Base-by-base conservation (phyloP, 2,113 vertebrate genomes). In the Halichoerus grypus region DNA sequence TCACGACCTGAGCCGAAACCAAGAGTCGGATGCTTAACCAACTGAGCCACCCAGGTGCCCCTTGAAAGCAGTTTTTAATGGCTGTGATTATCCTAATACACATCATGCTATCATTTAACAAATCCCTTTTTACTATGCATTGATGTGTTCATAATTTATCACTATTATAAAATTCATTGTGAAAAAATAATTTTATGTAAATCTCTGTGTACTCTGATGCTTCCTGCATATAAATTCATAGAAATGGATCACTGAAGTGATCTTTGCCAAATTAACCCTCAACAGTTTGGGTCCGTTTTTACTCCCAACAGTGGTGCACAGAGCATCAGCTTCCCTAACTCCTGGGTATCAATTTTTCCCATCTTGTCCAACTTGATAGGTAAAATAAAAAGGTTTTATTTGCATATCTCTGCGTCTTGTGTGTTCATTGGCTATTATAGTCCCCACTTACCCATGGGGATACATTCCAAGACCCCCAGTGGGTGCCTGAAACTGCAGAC, bases 31-130 rank as follows among this genome's bases (percentile, higher is more conserved):
- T 4, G 4, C 67, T 69, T 69, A 69, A 69, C 33, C 3, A 18
- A 69, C 7, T 21, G 18, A 69, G 33, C 67, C 67, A 69, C n/a
- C 67, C 67, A 69, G 33, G 67, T 8, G 4, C 67, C 67, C 33
- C 67, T 86, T 82, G 77, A 97, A 95, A 88, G 85, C 77, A 59
- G 51, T 69, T 93, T 81, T 88, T 93, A 98, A 95, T 74, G 65
- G 77, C n/a, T 94, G 55, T 18, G 69, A 83, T 90, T 96, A 90
- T 71, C 74, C 63, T 77, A 85, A 91, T 57, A 82, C 14, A 22
- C 53, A 79, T 46, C 22, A 83, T 42, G 10, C 71, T 82, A 72
- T 88, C 69, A 59, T 61, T 96, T 80, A 85, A 71, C 14, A 72
- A 93, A 28, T 53, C 12, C 31, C 9, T 36, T 69, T 69, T 21